These are phyloP conservation scores for Umimayanthus kanabou DNA, from an alignment of 92 coral and sea anemone species.

Conservation along the genomic window DNA sequence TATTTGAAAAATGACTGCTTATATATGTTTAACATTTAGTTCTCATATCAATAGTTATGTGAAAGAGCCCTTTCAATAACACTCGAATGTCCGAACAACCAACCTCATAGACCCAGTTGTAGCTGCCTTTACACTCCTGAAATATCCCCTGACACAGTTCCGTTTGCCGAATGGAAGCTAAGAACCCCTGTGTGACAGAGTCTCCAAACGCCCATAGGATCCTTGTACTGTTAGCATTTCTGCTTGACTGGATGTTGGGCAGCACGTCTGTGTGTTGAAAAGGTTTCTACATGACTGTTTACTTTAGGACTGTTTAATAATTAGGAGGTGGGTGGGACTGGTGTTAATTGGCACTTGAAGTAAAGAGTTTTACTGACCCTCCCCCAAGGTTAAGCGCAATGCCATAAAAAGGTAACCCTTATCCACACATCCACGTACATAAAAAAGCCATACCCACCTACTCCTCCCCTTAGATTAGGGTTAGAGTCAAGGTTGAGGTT, in stretches of 20 bases:
- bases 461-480: no score
- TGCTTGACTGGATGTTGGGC: background rate
- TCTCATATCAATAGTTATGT: no score
- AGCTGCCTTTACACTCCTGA: slow-evolving; percentile 28
- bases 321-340: no score
- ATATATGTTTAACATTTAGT: no score
- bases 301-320: background rate
- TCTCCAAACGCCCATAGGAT: slow-evolving; percentile 58
- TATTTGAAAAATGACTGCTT: no score
- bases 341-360: no score
- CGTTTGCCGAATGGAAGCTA: slow-evolving; percentile 37
- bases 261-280: slow-evolving; percentile 15
- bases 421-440: no score
- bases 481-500: no score
- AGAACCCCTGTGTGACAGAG: slow-evolving; percentile 49
- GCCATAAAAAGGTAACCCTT: no score
- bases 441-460: no score
- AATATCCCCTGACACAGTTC: slow-evolving; percentile 30
- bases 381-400: no score
- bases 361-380: no score
- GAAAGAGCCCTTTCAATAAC: background rate
- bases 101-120: slow-evolving; percentile 45
- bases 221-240: background rate
- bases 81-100: background rate
- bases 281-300: background rate